Evolutionary conservation across 2,797 vertebrate genomes (phyloP).

Genomic region (Dryobates pubescens): DNA sequence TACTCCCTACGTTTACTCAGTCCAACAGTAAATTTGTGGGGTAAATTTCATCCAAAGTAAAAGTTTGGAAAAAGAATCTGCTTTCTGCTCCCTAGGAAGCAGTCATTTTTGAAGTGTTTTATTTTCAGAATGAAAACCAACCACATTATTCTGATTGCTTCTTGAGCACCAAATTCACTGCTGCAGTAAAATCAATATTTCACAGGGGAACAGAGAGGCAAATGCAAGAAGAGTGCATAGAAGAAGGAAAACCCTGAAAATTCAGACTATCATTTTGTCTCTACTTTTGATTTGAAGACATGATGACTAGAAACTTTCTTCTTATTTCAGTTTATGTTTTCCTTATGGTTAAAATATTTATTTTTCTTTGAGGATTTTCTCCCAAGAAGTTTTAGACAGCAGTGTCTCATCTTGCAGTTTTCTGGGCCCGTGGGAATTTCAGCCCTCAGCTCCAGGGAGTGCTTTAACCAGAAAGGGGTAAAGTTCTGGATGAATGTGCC

Average conservation of each 20-base stretch:
- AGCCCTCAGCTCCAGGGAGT: neutral
- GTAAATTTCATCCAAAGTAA: neutral
- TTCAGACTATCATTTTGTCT: neutral
- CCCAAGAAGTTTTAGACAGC: neutral
- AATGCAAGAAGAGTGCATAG: neutral
- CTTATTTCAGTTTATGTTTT: neutral
- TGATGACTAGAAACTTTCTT: neutral
- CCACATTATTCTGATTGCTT: neutral
- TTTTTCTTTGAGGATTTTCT: constrained; percentile 6
- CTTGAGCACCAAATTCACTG: neutral
- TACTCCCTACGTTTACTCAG: neutral
- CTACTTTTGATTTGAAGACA: neutral
- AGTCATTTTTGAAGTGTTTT: neutral
- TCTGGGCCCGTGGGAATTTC: neutral
- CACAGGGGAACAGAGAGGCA: neutral
- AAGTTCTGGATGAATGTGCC: neutral
- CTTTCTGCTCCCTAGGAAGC: neutral
- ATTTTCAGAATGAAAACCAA: neutral
- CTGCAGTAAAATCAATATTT: neutral
- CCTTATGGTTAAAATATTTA: neutral
- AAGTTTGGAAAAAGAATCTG: neutral
- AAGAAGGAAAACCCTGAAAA: neutral
- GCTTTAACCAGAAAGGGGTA: neutral
- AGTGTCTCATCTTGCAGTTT: neutral
- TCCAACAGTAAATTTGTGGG: neutral